phyloP scores from a whole-genome alignment of 2,888 invertebrate genomes.

The Germaria angustata region DNA sequence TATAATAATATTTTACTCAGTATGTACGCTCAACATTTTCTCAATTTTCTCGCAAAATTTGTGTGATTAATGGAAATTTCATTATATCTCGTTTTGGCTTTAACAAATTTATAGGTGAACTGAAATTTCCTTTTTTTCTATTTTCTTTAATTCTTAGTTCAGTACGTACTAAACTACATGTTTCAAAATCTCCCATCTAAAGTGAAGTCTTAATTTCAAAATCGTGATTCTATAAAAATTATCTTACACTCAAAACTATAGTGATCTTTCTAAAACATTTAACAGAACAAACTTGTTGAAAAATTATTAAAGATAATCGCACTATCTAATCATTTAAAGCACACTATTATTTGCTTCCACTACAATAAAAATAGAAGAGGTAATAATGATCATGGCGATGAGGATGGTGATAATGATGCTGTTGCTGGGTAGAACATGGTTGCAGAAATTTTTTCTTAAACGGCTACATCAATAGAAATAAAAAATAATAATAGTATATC shows the following conservation, averaged over 20 bases:
- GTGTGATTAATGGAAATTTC: too few relatives aligned
- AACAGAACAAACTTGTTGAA: conserved; percentile 44
- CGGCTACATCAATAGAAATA: background rate
- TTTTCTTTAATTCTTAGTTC: too few relatives aligned
- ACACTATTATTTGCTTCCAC: background rate
- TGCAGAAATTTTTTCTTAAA: background rate
- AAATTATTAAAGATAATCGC: conserved; percentile 54
- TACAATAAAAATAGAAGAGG: background rate
- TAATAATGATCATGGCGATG: too few relatives aligned
- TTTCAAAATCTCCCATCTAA: background rate
- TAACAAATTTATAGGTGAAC: too few relatives aligned
- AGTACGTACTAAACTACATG: too few relatives aligned
- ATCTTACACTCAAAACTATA: conserved; percentile 12
- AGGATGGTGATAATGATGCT: background rate
- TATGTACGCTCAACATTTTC: too few relatives aligned
- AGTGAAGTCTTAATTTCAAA: conserved; percentile 67
- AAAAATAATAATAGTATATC: too few relatives aligned
- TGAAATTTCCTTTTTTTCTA: too few relatives aligned
- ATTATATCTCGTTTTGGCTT: too few relatives aligned
- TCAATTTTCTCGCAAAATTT: too few relatives aligned
- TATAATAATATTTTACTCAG: too few relatives aligned
- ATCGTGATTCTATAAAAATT: conserved; percentile 67
- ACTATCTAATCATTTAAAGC: background rate
- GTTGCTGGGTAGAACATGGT: background rate
- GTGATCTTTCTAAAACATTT: conserved; percentile 16